Conservation (phyloP, 2,113 vertebrate species). For the Rhinolophus sinicus region DNA sequence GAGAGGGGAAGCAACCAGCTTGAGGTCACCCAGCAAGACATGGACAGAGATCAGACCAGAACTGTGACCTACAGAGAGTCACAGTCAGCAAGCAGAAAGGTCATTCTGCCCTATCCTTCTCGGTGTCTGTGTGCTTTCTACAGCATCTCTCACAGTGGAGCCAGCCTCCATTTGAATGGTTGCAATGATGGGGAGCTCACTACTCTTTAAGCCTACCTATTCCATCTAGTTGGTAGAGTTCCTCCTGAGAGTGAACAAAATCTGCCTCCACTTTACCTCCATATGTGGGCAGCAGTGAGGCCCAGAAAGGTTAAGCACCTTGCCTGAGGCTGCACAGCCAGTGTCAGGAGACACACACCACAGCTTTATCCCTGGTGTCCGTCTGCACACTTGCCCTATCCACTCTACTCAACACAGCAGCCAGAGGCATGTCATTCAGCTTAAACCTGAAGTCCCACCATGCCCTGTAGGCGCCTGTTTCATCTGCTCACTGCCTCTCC, state of each 20-base stretch:
- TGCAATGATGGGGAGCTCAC: fast-evolving
- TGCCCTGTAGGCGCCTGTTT: background rate
- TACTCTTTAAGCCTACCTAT: background rate
- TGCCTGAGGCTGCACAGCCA: background rate
- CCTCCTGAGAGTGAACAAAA: background rate
- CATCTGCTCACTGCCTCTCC: background rate
- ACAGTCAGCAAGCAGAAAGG: background rate
- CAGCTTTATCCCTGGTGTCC: fast-evolving
- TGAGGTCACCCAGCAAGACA: background rate
- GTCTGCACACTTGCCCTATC: background rate
- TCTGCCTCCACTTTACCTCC: too few species aligned
- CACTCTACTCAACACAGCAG: background rate
- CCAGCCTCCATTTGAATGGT: background rate
- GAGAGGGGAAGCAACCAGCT: background rate
- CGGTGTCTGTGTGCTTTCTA: background rate
- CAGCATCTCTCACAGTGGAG: background rate
- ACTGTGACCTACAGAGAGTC: background rate
- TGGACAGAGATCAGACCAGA: background rate
- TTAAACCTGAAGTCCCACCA: background rate
- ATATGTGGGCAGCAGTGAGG: background rate
- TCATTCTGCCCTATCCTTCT: background rate
- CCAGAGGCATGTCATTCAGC: background rate
- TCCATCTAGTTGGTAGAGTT: background rate
- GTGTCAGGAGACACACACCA: background rate
- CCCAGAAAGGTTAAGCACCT: background rate